Conservation (phyloP, 2,888 invertebrate species). For the Pseudococcus jackbeardsleyi region DNA sequence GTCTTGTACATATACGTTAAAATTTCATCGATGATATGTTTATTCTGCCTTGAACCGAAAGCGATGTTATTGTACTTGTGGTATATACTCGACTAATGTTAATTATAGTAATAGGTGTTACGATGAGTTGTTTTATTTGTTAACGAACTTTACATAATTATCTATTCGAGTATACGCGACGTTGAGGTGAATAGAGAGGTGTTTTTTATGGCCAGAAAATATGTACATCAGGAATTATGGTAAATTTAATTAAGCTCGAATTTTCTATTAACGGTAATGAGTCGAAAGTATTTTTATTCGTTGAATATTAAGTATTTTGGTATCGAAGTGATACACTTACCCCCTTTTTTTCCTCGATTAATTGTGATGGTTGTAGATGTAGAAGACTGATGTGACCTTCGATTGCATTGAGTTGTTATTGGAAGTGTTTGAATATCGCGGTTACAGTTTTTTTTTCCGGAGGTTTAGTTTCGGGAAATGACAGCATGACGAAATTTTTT, state of each 20-base stretch:
- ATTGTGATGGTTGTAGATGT: no score
- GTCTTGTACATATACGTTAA: background rate
- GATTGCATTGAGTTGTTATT: no score
- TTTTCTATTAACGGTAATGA: background rate
- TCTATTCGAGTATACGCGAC: background rate
- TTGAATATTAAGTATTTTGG: background rate
- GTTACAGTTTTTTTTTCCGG: no score
- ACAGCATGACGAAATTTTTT: no score
- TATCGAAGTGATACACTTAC: background rate
- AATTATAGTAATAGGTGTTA: slow-evolving; percentile 5
- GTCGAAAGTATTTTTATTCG: background rate
- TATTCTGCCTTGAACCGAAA: slow-evolving; percentile 31
- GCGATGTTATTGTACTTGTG: slow-evolving; percentile 8
- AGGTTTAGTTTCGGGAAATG: no score
- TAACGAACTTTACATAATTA: slow-evolving; percentile 8
- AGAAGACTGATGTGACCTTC: no score
- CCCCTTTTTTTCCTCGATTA: no score
- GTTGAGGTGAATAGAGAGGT: background rate
- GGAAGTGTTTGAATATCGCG: no score
- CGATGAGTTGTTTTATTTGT: slow-evolving; percentile 6
- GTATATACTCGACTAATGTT: slow-evolving; percentile 10
- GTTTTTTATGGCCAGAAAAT: background rate
- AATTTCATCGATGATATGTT: slow-evolving; percentile 25
- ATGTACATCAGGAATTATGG: background rate
- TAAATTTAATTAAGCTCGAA: background rate